Base-by-base conservation (phyloP, 1,140 invertebrate species). In the Bombus sibiricus region DNA sequence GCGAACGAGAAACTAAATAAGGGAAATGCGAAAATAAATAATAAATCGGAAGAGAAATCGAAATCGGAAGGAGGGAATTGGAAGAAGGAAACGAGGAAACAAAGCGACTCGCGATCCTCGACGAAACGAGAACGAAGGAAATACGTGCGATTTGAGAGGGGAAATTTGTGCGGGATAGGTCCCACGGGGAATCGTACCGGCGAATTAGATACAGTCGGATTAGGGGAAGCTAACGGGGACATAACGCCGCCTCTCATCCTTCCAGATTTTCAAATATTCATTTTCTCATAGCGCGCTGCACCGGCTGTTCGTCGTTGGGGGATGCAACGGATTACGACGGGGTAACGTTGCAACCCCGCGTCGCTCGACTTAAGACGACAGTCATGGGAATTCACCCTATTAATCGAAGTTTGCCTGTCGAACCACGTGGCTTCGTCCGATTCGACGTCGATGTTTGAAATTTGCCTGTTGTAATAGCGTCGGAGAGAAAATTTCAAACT, bases 221-320 rank as follows among this genome's bases (percentile, higher is more conserved):
- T 72, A 32, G 34, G 57, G 57, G 25, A 34, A 41, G 62, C 66
- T n/a, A 73, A 53, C 62, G 62, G 37, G 66, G 72, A 68, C 71
- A 25, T 12, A 59, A 59, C 28, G 41, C 43, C 59, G 41, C 28
- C 57, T 57, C 22, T 47, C 59, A 43, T 79, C 59, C 64, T 73
- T 34, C 32, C 64, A 59, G 78, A 83, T 85, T 88, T 81, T 91
- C 83, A 91, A 91, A 91, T 91, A 91, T 91, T 91, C 90, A 91
- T 91, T 91, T 89, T 88, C 89, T 89, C 89, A 90, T 86, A 88
- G 78, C 88, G 47, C 3, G 81, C 41, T 73, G 72, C 71, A 12
- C n/a, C 10, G 34, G 32, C 41, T 62, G 59, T 66, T 57, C 47
- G 47, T 57, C 47, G 47, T 57, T n/a, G 39, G 39, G 85, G 84